Evolutionary conservation across 1,140 invertebrate species (phyloP), one percentile per base, ranked within the genome.

Genomic region (Eurytemora carolleeae): DNA sequence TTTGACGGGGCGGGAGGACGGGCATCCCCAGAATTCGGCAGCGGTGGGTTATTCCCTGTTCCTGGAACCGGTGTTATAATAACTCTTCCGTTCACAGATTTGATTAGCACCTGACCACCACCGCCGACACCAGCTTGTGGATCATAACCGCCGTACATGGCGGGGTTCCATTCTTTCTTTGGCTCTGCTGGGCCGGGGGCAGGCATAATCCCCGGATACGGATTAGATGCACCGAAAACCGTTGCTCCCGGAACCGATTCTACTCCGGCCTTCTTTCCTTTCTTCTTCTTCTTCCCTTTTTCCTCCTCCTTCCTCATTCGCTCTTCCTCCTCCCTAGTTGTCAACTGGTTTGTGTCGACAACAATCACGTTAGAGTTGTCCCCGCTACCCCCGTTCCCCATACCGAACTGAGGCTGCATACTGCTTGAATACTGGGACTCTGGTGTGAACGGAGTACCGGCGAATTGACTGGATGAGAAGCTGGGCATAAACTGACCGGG

Each of bases 341-440:
- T 58, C 21, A 62, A 24, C 22, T 17, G 18, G 57, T 20, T 55
- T 16, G 79, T 81, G 65, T 80, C 78, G 1, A 81, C 79, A 0
- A 81, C 79, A 57, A 81, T 80, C 1, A 80, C 78, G 62, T 80
- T 79, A 1, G 77, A 78, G 59, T 75, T 75, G 26, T 71, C 53
- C n/a, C 65, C 24, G n/a, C 57, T 31, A 58, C 31, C 31, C 31
- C 31, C n/a, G 7, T 44, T n/a, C 31, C n/a, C 7, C 7, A 44
- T 44, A 44, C 31, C 31, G n/a, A 44, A 7, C 31, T 44, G 31
- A n/a, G 7, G 31, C n/a, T 12, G 31, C 31, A 44, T 44, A n/a
- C n/a, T n/a, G 31, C n/a, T 44, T 44, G 31, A 44, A 44, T n/a
- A n/a, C n/a, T n/a, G n/a, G n/a, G n/a, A 67, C 16, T 31, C 18